These are phyloP conservation scores for Notiomystis cincta DNA, from an alignment of 2,113 vertebrate species.

Conservation along the genomic window DNA sequence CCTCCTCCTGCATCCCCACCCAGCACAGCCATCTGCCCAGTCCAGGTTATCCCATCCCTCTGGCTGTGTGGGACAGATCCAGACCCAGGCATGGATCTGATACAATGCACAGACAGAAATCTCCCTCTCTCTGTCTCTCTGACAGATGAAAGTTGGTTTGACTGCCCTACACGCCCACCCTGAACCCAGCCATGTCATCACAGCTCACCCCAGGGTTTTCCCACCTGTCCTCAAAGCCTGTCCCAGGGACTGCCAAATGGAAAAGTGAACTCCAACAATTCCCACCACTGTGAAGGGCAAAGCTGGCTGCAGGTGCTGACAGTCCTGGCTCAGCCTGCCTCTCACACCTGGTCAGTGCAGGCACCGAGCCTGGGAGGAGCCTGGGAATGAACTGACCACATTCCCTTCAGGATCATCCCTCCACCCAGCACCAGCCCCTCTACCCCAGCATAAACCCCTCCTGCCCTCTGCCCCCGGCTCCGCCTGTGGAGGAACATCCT, in stretches of 20 bases:
- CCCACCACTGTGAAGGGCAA: neutral
- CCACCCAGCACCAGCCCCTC: neutral
- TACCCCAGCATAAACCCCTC: rapidly evolving
- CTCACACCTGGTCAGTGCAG: neutral
- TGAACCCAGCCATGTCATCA: neutral
- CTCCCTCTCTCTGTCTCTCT: neutral
- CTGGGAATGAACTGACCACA: neutral
- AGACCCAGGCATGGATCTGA: neutral
- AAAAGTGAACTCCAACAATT: neutral
- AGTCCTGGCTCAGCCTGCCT: rapidly evolving
- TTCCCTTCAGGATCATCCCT: neutral
- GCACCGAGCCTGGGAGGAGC: neutral
- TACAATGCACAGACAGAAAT: neutral
- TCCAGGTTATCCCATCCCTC: neutral
- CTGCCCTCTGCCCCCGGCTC: neutral
- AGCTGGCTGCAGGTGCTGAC: neutral
- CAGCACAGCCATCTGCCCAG: neutral
- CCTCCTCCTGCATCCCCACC: neutral
- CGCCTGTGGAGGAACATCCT: rapidly evolving
- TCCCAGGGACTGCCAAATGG: neutral
- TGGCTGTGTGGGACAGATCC: neutral
- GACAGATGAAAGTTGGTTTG: neutral
- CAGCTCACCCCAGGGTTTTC: neutral
- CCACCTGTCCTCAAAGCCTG: neutral
- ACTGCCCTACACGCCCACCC: neutral